Evolutionary conservation across 2,888 invertebrate species (phyloP), one percentile per base, ranked within the genome.

Genomic region (Metellina segmentata): DNA sequence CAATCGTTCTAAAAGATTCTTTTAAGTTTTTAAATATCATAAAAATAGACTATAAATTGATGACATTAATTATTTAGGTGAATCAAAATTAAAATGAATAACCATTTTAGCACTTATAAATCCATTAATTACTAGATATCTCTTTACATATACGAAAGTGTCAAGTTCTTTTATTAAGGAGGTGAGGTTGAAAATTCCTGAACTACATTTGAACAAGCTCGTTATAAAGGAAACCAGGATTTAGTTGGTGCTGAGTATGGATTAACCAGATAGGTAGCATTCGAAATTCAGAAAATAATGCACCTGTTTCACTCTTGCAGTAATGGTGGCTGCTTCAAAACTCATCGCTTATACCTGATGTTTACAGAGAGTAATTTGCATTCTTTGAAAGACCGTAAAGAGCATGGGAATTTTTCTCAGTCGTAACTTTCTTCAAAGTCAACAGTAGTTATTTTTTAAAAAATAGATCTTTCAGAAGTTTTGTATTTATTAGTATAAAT

Each of bases 161-260:
- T n/a, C n/a, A 34, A 34, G 34, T 34, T 34, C 34, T 34, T 61
- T 61, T 61, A 7, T 16, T 61, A 5, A 61, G 61, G 16, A 48
- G 20, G 49, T 11, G 11, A 70, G 61, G 78, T 88, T 91, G 91
- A 91, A 87, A 83, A 83, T 87, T 88, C 78, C 87, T 79, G 87
- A 20, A 85, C 69, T 82, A 48, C 71, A 61, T 49, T 78, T 74
- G 53, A 92, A 81, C 83, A 92, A 92, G 91, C 91, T 92, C 91
- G 91, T 83, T 81, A 89, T 8, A 82, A 91, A 87, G 78, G 87
- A 89, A 92, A 89, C 91, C 88, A 81, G 91, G 91, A 91, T 91
- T 91, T 81, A 87, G 91, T 61, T 74, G 91, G 78, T 72, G 82
- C 61, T 81, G 71, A 78, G 77, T 71, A 90, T 70, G 69, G 16